These are phyloP conservation scores for Aldabrachelys gigantea DNA, from an alignment of 2,113 vertebrate genomes.

Conservation along the genomic window DNA sequence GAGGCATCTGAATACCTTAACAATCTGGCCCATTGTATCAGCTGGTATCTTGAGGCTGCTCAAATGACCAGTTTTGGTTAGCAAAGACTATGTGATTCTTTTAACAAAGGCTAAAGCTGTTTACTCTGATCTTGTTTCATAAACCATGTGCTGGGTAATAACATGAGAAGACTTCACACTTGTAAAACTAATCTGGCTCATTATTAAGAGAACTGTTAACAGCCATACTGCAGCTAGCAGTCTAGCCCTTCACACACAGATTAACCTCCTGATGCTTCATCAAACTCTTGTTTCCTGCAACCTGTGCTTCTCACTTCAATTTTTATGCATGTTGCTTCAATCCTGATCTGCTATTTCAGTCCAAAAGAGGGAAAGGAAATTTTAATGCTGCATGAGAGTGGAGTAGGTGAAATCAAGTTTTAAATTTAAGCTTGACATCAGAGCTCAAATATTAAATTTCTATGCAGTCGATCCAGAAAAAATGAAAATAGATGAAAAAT, in stretches of 20 bases:
- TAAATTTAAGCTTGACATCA: neutral
- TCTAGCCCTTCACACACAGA: too few species aligned
- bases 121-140: neutral
- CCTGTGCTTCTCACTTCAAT: neutral
- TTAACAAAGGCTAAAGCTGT: neutral
- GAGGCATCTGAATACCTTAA: neutral
- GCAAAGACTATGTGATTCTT: neutral
- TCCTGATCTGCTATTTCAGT: neutral
- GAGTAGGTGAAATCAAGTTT: neutral
- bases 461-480: neutral
- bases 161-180: neutral
- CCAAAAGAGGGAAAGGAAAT: neutral
- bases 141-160: rapidly evolving
- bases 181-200: conserved; percentile 12
- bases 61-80: neutral
- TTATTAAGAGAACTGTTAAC: neutral
- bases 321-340: neutral
- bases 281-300: neutral
- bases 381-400: neutral
- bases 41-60: neutral
- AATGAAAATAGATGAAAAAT: neutral
- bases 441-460: neutral
- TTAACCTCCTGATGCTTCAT: neutral
- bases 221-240: neutral
- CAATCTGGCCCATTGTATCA: neutral